Evolutionary conservation across 2,113 vertebrate species (phyloP).

Genomic region (Corythaeola cristata): DNA sequence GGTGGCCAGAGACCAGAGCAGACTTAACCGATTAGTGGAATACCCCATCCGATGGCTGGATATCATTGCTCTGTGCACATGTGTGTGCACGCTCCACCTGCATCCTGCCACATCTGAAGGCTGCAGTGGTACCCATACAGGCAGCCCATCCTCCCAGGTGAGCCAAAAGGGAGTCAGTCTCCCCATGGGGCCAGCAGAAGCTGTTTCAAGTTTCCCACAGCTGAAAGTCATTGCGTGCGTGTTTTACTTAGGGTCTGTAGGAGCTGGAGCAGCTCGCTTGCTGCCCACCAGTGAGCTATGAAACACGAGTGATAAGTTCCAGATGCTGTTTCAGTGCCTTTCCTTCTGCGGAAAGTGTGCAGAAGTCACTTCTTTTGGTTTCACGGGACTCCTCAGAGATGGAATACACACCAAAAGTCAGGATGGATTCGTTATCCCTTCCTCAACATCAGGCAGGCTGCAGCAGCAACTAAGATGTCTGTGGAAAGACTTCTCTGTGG

Average conservation of each 20-base stretch:
- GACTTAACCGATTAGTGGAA: conserved; percentile 37
- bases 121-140: background rate
- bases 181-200: background rate
- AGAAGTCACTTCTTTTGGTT: conserved; percentile 16
- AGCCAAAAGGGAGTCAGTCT: background rate
- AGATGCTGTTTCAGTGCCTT: conserved; percentile 21
- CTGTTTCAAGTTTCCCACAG: background rate
- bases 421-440: background rate
- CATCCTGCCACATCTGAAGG: conserved; percentile 18
- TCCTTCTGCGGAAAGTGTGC: background rate
- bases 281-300: conserved; percentile 44
- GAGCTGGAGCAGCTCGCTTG: background rate
- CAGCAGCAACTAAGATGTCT: background rate
- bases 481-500: background rate
- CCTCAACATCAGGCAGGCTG: background rate
- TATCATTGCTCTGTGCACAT: background rate
- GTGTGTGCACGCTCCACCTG: background rate
- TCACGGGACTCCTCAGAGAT: background rate
- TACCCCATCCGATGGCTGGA: background rate
- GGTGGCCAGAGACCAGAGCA: conserved; percentile 48
- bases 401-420: background rate
- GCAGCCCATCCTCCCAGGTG: background rate
- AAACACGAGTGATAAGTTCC: conserved; percentile 51
- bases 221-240: background rate
- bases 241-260: background rate